Conservation (phyloP, 2,888 invertebrate species). For the Drosophila differens region DNA sequence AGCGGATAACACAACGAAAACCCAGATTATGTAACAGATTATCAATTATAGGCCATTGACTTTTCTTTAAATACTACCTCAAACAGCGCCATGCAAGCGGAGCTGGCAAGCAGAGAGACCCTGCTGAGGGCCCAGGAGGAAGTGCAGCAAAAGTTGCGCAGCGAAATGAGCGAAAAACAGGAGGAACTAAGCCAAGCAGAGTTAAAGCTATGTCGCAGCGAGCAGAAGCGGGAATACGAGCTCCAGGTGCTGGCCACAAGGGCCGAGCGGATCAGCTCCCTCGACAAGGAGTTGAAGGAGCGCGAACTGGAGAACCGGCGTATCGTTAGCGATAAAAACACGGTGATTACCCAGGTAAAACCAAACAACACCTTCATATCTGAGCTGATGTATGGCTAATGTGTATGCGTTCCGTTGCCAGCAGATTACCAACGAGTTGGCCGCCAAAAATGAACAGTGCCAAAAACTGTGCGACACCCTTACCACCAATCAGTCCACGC, state of each 20-base stretch:
- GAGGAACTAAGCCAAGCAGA: constrained; percentile 62
- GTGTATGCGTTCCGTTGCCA: background rate
- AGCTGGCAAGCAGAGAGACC: constrained; percentile 9
- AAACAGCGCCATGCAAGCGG: constrained; percentile 27
- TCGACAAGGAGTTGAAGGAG: constrained; percentile 69
- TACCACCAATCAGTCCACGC: constrained; percentile 74
- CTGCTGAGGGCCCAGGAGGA: background rate
- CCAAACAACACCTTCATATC: background rate
- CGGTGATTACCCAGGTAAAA: constrained; percentile 56
- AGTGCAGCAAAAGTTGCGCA: constrained; percentile 22
- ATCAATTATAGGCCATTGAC: background rate
- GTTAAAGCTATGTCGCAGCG: constrained; percentile 59
- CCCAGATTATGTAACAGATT: background rate
- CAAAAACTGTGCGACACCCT: constrained; percentile 74
- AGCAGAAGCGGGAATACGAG: constrained; percentile 72
- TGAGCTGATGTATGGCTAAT: background rate
- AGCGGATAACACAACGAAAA: background rate
- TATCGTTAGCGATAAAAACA: constrained; percentile 69
- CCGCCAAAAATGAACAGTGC: constrained; percentile 77
- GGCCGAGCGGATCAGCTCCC: constrained; percentile 68
- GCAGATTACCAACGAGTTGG: constrained; percentile 77
- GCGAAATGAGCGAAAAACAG: constrained; percentile 65
- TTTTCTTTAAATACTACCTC: background rate
- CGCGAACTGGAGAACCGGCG: constrained; percentile 70
- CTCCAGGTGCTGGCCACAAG: constrained; percentile 74